phyloP scores from a whole-genome alignment of 1,140 invertebrate species.

The Cotesia typhae region DNA sequence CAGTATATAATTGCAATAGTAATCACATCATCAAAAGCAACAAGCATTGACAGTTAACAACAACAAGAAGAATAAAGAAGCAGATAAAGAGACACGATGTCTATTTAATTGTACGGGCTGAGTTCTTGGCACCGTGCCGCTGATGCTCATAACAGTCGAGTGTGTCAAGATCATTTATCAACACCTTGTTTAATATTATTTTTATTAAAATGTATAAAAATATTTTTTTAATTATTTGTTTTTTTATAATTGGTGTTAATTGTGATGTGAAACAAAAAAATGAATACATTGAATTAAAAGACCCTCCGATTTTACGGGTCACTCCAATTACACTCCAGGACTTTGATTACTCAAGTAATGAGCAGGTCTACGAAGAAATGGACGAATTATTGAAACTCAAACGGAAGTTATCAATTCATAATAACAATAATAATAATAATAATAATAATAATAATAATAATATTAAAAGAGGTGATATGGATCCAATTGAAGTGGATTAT shows the following conservation, averaged over 20 bases:
- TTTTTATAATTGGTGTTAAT: neutral
- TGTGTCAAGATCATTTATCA: conserved; percentile 53
- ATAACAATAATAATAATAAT: too few relatives aligned
- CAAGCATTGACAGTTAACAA: conserved; percentile 16
- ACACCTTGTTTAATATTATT: neutral
- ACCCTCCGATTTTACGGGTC: conserved; percentile 24
- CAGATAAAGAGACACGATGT: conserved; percentile 15
- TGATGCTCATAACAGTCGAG: conserved; percentile 35
- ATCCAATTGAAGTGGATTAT: conserved; percentile 20
- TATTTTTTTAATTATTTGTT: too few relatives aligned
- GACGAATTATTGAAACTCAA: conserved; percentile 54
- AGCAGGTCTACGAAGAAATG: conserved; percentile 49
- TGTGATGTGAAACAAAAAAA: conserved; percentile 13
- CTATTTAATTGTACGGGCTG: conserved; percentile 49
- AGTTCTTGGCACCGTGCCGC: conserved; percentile 41
- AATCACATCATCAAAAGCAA: conserved; percentile 3
- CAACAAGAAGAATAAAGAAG: conserved; percentile 7
- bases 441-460: conserved; percentile 15
- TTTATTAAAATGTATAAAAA: conserved; percentile 1
- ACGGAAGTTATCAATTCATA: conserved; percentile 35
- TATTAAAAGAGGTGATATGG: conserved; percentile 56
- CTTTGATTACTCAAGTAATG: conserved; percentile 39
- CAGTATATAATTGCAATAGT: too few relatives aligned
- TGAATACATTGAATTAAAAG: conserved; percentile 18
- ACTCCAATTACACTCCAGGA: conserved; percentile 44